phyloP scores from a whole-genome alignment of 1,140 invertebrate genomes.

The Drosophila aff. region DNA sequence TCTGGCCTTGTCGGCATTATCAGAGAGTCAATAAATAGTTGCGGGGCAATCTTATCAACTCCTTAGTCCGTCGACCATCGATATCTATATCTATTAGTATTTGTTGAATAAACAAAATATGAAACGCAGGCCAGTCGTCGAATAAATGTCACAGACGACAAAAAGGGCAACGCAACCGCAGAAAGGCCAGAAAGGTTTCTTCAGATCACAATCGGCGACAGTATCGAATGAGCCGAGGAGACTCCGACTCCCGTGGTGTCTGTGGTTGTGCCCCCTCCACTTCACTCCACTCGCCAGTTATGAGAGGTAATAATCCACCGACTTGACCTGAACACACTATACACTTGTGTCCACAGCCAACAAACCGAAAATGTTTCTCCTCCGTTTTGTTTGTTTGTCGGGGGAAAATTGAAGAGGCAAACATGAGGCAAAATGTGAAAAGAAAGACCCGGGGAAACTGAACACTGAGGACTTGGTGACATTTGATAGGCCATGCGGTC shows the following conservation, averaged over 20 bases:
- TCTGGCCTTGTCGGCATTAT: constrained; percentile 68
- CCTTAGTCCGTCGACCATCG: constrained; percentile 26
- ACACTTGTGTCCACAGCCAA: constrained; percentile 67
- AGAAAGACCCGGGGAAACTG: constrained; percentile 15
- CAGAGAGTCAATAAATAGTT: constrained; percentile 52
- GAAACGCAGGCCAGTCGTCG: constrained; percentile 32
- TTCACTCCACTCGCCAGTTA: constrained; percentile 25
- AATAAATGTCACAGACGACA: constrained; percentile 63
- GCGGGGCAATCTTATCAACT: constrained; percentile 59
- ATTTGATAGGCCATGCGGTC: constrained; percentile 70
- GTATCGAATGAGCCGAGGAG: constrained; percentile 72
- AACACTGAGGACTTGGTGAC: constrained; percentile 43
- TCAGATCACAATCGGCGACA: constrained; percentile 73
- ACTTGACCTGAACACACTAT: constrained; percentile 62
- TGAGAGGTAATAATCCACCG: constrained; percentile 64
- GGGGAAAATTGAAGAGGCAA: constrained; percentile 38
- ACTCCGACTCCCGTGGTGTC: constrained; percentile 66
- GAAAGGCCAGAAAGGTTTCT: constrained; percentile 65
- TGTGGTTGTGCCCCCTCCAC: constrained; percentile 50
- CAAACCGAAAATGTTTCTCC: constrained; percentile 63
- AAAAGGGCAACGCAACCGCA: constrained; percentile 39
- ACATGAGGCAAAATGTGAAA: constrained; percentile 17
- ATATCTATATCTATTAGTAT: constrained; percentile 71
- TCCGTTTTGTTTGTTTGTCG: constrained; percentile 42
- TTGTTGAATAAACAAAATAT: constrained; percentile 56